Evolutionary conservation across 2,888 invertebrate species (phyloP).

Genomic region (Eustalomyia histrio): DNA sequence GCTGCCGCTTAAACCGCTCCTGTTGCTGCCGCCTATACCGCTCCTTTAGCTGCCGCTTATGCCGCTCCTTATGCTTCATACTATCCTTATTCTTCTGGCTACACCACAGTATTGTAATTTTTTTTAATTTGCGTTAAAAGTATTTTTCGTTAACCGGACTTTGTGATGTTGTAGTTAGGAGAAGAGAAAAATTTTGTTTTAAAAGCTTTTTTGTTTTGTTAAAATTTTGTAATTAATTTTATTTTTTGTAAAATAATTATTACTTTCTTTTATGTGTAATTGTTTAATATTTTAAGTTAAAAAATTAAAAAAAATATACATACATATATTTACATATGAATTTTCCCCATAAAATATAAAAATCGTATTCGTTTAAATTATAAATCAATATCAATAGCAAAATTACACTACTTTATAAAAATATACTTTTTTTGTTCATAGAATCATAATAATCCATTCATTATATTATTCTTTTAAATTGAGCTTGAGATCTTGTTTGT

Average conservation of each 20-base stretch:
- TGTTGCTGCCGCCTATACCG: constrained; percentile 73
- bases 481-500: too few species aligned
- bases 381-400: too few species aligned
- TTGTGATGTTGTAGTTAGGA: constrained; percentile 24
- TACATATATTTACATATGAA: constrained; percentile 16
- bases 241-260: constrained; percentile 35
- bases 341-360: not conserved
- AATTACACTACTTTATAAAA: too few species aligned
- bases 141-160: constrained; percentile 39
- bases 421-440: too few species aligned
- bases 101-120: constrained; percentile 71
- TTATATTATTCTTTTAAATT: too few species aligned
- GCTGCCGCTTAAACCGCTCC: constrained; percentile 65
- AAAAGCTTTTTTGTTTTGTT: constrained; percentile 50
- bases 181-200: constrained; percentile 40
- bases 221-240: constrained; percentile 34
- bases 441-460: too few species aligned
- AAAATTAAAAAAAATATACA: constrained; percentile 7
- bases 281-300: not conserved
- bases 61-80: constrained; percentile 11
- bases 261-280: constrained; percentile 3
- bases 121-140: not conserved
- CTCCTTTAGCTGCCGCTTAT: constrained; percentile 74
- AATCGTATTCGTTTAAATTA: too few species aligned
- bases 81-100: constrained; percentile 64